Percentiles rank a stretch among this genome's conserved stretches.
Conservation (phyloP, 2,888 invertebrate species). For the Lydus trimaculatus region DNA sequence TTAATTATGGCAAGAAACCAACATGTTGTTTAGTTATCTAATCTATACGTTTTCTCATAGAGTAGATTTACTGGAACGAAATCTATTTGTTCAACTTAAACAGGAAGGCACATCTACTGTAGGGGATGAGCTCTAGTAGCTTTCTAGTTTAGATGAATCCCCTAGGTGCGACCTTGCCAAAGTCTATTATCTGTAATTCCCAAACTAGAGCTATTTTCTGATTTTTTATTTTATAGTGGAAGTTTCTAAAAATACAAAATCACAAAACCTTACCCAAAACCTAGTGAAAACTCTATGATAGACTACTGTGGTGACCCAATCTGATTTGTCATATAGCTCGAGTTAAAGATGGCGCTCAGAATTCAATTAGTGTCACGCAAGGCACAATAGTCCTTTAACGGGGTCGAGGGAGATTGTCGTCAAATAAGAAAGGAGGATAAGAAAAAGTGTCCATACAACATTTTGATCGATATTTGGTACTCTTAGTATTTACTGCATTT, state of each 20-base stretch:
- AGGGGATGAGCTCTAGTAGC: constrained; percentile 41
- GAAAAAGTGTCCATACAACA: constrained; percentile 16
- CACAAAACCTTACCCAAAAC: not conserved
- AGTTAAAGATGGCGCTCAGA: constrained; percentile 50
- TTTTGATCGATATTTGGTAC: constrained; percentile 12
- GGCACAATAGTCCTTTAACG: constrained; percentile 22
- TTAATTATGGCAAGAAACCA: not conserved
- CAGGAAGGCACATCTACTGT: constrained; percentile 46
- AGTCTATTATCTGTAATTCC: constrained; percentile 52
- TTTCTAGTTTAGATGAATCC: constrained; percentile 46
- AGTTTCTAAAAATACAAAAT: not conserved
- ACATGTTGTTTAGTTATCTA: constrained; percentile 2
- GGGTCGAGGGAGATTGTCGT: not conserved
- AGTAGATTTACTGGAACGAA: constrained; percentile 45
- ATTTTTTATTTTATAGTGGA: not conserved
- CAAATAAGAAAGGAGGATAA: constrained; percentile 17
- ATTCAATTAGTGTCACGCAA: constrained; percentile 53
- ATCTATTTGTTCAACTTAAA: constrained; percentile 49
- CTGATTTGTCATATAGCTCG: constrained; percentile 22
- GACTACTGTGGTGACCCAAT: not conserved
- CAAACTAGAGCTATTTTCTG: constrained; percentile 33
- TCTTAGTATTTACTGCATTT: not conserved
- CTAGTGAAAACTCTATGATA: not conserved
- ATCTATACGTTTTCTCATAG: constrained; percentile 34
- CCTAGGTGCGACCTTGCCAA: constrained; percentile 43